Conservation (phyloP, 2,888 invertebrate species). For the Melolontha melolontha region DNA sequence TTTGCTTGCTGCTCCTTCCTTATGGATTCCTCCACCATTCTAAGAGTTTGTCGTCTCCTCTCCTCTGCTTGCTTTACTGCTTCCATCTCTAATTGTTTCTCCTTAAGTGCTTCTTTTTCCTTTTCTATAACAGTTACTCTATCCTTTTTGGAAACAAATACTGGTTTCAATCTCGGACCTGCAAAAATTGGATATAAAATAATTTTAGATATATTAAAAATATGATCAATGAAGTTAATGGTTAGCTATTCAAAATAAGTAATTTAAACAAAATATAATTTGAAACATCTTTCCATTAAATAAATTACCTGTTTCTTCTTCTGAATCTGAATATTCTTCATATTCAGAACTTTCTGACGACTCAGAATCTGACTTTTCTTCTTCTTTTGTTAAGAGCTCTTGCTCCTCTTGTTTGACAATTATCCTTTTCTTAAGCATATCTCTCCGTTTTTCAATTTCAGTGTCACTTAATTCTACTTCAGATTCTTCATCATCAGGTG, state of each 20-base stretch:
- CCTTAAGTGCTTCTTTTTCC: slow-evolving; percentile 87
- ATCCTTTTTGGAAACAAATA: slow-evolving; percentile 93
- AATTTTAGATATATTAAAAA: not conserved
- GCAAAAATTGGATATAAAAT: not conserved
- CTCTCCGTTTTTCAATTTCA: slow-evolving; percentile 86
- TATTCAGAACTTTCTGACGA: slow-evolving; percentile 83
- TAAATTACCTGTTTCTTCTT: slow-evolving; percentile 80
- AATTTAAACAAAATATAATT: too few species aligned
- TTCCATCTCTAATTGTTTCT: slow-evolving; percentile 87
- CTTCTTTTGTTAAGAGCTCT: slow-evolving; percentile 80
- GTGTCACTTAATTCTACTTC: slow-evolving; percentile 88
- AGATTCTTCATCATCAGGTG: slow-evolving; percentile 73
- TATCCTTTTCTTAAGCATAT: slow-evolving; percentile 75
- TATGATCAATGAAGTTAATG: too few species aligned
- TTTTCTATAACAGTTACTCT: slow-evolving; percentile 95
- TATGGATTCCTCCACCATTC: slow-evolving; percentile 90
- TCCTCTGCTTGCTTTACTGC: slow-evolving; percentile 89
- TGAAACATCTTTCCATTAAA: not conserved
- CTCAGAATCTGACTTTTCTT: slow-evolving; percentile 75
- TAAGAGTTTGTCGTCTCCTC: slow-evolving; percentile 85
- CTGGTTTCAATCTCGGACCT: slow-evolving; percentile 92
- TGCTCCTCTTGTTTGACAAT: slow-evolving; percentile 79
- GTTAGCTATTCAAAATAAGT: too few species aligned
- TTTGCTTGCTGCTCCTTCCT: slow-evolving; percentile 81
- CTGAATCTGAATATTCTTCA: slow-evolving; percentile 89